phyloP scores from a whole-genome alignment of 2,797 vertebrate genomes.

The Cichlasoma orientale region DNA sequence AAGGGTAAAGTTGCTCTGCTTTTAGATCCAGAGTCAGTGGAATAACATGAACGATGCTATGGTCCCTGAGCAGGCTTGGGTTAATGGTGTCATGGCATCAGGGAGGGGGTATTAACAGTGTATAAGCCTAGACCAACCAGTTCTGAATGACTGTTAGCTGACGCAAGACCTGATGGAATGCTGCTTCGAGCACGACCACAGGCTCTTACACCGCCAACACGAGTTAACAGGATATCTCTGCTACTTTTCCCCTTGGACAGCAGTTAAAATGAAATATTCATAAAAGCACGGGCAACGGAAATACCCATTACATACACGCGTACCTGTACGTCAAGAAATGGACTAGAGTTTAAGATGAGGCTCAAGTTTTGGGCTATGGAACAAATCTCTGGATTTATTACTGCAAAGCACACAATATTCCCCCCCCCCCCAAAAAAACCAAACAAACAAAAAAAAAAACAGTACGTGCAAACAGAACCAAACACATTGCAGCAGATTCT shows the following conservation, averaged over 20 bases:
- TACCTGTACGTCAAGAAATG: not conserved
- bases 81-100: conserved; percentile 76
- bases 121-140: conserved; percentile 74
- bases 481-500: not conserved
- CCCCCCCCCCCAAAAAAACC: too few relatives aligned
- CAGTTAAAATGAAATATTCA: conserved; percentile 12
- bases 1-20: conserved; percentile 27
- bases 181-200: conserved; percentile 67
- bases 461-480: not conserved
- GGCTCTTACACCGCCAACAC: conserved; percentile 63
- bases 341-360: not conserved
- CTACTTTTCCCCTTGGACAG: conserved; percentile 17
- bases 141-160: conserved; percentile 78
- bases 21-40: conserved; percentile 46
- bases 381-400: not conserved
- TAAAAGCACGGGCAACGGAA: not conserved
- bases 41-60: conserved; percentile 56
- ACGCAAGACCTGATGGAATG: conserved; percentile 81
- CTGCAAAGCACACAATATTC: not conserved
- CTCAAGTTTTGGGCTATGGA: conserved; percentile 11
- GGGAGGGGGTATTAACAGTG: conserved; percentile 75
- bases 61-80: conserved; percentile 59
- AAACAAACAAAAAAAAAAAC: not conserved
- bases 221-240: conserved; percentile 53
- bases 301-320: not conserved